phyloP scores from a whole-genome alignment of 2,888 invertebrate genomes.

The Brachynemurus nebulosus region DNA sequence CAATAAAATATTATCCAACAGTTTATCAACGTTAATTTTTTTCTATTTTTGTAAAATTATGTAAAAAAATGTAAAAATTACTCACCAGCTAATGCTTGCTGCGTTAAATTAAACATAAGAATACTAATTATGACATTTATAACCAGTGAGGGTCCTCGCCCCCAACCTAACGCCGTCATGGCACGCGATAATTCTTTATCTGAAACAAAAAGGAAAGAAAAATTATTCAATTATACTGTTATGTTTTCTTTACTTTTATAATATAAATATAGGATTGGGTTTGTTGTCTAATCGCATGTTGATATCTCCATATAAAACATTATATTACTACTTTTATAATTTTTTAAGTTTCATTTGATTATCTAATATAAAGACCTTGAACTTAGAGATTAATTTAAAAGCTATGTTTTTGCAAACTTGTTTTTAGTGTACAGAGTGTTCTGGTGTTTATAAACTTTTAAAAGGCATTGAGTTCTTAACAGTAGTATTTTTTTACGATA shows the following conservation, averaged over 20 bases:
- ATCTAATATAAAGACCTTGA: too few species aligned
- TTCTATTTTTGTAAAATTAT: neutral
- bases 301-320: neutral
- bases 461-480: too few species aligned
- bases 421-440: too few species aligned
- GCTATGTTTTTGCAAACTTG: too few species aligned
- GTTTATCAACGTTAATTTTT: too few species aligned
- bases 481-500: too few species aligned
- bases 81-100: slow-evolving; percentile 27
- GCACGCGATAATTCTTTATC: slow-evolving; percentile 29
- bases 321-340: too few species aligned
- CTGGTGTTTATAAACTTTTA: too few species aligned
- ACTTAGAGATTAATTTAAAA: too few species aligned
- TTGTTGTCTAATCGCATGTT: neutral
- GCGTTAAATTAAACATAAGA: slow-evolving; percentile 19
- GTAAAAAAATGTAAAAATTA: slow-evolving; percentile 13
- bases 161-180: slow-evolving; percentile 41
- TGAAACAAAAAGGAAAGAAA: slow-evolving; percentile 24
- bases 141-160: slow-evolving; percentile 30
- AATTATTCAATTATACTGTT: slow-evolving; percentile 2
- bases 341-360: too few species aligned
- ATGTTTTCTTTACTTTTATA: too few species aligned
- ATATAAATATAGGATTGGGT: neutral
- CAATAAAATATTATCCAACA: too few species aligned
- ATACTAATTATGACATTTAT: slow-evolving; percentile 20